These are phyloP conservation scores for Celastrina argiolus DNA, from an alignment of 2,888 invertebrate species.

Conservation along the genomic window DNA sequence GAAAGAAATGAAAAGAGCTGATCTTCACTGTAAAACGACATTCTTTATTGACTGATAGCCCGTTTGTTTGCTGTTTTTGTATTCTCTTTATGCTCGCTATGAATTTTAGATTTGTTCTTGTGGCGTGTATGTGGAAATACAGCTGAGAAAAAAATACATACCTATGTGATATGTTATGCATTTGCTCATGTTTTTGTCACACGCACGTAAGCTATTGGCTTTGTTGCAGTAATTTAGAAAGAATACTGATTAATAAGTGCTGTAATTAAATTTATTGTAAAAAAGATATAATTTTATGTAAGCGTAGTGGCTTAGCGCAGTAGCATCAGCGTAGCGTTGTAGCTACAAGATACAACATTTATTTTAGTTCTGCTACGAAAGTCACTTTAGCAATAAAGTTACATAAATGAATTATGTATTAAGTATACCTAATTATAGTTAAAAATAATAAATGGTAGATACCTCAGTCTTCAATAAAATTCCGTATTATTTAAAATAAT, in stretches of 20 bases:
- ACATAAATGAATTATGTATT: no score
- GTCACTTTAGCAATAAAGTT: background rate
- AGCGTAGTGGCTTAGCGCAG: background rate
- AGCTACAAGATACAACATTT: background rate
- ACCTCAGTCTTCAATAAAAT: no score
- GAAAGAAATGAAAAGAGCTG: conserved; percentile 29
- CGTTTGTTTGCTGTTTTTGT: background rate
- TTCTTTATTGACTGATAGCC: conserved; percentile 16
- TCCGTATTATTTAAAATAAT: no score
- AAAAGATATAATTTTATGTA: background rate
- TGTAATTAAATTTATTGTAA: no score
- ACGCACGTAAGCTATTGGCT: no score
- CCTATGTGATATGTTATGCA: no score
- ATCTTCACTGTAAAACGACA: conserved; percentile 18
- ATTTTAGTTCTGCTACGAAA: background rate
- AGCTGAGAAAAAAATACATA: background rate
- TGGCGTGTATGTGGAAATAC: background rate
- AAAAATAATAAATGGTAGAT: no score
- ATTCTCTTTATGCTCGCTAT: background rate
- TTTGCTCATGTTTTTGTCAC: no score
- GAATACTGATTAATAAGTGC: no score
- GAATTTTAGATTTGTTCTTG: background rate
- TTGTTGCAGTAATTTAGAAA: no score
- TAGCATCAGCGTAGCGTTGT: background rate
- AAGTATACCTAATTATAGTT: no score